Base-by-base conservation (phyloP, 1,140 invertebrate species). In the Cardiocondyla obscurior region DNA sequence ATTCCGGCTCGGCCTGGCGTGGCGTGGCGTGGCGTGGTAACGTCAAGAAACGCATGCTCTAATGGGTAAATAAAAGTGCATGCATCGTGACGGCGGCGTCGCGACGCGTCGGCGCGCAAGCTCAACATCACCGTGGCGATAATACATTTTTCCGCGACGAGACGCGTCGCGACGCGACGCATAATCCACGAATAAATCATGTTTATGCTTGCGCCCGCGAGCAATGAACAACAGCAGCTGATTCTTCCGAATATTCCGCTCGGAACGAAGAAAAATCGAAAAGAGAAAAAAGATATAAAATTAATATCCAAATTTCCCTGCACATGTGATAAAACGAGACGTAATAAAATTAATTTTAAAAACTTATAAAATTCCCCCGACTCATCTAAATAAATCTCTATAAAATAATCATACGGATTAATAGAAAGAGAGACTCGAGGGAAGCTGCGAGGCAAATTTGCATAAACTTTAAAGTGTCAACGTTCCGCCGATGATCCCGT, bases 131-230 rank as follows among this genome's bases (percentile, higher is more conserved):
- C 72, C 55, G 39, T 8, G 30, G 25, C 28, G 55, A 62, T 74
- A 74, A 74, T 62, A 74, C 55, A 25, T 74, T 74, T 74, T 62
- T 28, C 57, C 72, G 30, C 36, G 25, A 74, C 62, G 72, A 74
- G 55, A 19, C 39, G 57, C 72, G 30, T 25, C 16, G 62, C 62
- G 72, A 74, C 72, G 28, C 39, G 57, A 74, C 39, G 72, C 72
- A 62, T 74, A 74, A 74, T 74, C 72, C 72, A 39, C 36, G 72
- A 74, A 74, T 74, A 74, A 62, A 74, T 74, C 72, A 74, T 60
- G 72, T 74, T 74, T 62, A 74, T n/a, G 72, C 25, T 62, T 44
- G 44, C 60, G 36, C 36, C 44, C 55, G 55, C n/a, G 55, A 62
- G 72, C 39, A 74, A 62, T 62, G 55, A 74, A 62, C 72, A 72